Percentiles rank a stretch among this genome's conserved stretches.
Conservation (phyloP, 1,140 invertebrate species). For the Schlechtendalia chinensis region DNA sequence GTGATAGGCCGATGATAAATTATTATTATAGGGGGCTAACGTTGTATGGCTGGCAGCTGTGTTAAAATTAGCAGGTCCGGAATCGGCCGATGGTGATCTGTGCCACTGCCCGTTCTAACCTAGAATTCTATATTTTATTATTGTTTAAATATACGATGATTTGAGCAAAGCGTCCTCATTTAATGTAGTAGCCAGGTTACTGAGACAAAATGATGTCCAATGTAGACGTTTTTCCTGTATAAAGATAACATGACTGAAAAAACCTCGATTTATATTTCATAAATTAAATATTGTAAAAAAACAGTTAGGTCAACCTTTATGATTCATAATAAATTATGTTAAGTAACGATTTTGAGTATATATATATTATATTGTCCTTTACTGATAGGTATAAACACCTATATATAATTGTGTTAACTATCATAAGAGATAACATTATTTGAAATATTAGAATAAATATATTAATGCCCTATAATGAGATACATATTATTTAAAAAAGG, state of each 20-base stretch:
- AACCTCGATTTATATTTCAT: background rate
- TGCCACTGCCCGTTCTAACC: slow-evolving; percentile 42
- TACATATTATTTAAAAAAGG: background rate
- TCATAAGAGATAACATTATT: background rate
- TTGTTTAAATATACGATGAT: slow-evolving; percentile 47
- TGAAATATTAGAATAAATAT: background rate
- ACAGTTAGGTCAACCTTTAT: no score
- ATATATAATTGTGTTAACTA: no score
- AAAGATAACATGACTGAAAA: background rate
- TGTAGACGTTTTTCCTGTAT: slow-evolving; percentile 8
- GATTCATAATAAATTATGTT: no score
- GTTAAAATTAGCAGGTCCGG: slow-evolving; percentile 47
- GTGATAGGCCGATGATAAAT: slow-evolving; percentile 34
- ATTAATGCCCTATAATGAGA: slow-evolving; percentile 1
- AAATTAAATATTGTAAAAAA: no score
- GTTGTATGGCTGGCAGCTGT: slow-evolving; percentile 23
- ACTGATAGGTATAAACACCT: no score
- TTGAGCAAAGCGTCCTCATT: slow-evolving; percentile 38
- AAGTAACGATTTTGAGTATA: no score
- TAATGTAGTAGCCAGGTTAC: slow-evolving; percentile 11
- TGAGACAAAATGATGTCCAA: slow-evolving; percentile 1
- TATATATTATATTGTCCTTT: no score
- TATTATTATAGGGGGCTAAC: slow-evolving; percentile 28
- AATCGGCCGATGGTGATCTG: slow-evolving; percentile 30
- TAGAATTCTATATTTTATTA: slow-evolving; percentile 47